phyloP scores from a whole-genome alignment of 2,797 vertebrate genomes.

The Amblyraja radiata region DNA sequence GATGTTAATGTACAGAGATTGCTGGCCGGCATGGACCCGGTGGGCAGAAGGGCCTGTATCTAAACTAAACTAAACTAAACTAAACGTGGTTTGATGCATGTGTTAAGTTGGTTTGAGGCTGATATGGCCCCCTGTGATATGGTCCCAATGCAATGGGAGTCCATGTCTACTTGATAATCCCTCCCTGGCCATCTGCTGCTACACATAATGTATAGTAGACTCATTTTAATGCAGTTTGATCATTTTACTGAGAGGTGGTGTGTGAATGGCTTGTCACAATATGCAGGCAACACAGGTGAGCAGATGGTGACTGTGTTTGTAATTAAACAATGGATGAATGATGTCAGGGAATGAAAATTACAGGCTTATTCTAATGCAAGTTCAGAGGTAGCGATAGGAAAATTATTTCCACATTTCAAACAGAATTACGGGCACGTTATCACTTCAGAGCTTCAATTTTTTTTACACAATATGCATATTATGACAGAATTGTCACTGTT shows the following conservation, averaged over 20 bases:
- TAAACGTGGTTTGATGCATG: too few species aligned
- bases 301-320: conserved; percentile 37
- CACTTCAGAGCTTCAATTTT: background rate
- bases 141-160: background rate
- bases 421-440: conserved; percentile 6
- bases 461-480: background rate
- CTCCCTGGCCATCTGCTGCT: conserved; percentile 34
- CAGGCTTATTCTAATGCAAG: conserved; percentile 14
- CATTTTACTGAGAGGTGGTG: conserved; percentile 11
- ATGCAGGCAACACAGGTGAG: conserved; percentile 35
- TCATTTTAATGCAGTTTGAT: conserved; percentile 34
- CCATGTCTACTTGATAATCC: conserved; percentile 19
- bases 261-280: conserved; percentile 36
- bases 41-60: too few species aligned
- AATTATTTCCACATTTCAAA: conserved; percentile 28
- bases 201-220: conserved; percentile 8
- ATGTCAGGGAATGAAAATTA: conserved; percentile 30
- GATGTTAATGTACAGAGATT: too few species aligned
- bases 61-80: too few species aligned
- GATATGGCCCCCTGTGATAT: conserved; percentile 1
- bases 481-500: background rate
- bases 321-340: conserved; percentile 35
- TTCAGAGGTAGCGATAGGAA: conserved; percentile 25
- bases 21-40: too few species aligned
- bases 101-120: conserved; percentile 4